Conservation (phyloP, 2,113 vertebrate species). For the Antennarius striatus region DNA sequence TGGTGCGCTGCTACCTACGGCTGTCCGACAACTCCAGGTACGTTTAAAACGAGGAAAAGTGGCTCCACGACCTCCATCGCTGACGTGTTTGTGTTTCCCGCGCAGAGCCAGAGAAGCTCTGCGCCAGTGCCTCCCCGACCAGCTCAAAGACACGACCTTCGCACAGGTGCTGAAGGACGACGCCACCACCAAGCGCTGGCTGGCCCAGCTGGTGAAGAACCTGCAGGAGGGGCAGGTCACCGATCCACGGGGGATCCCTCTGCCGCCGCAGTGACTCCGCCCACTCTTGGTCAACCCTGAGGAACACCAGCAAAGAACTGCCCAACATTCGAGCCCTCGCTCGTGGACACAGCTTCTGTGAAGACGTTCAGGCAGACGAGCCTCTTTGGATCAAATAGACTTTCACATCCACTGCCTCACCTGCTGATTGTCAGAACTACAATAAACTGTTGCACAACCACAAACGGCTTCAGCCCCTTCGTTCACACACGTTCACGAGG, state of each 20-base stretch:
- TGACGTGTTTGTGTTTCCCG: constrained; percentile 24
- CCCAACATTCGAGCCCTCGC: not conserved
- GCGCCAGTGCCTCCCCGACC: constrained; percentile 94
- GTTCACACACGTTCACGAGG: not conserved
- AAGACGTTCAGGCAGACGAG: constrained; percentile 8
- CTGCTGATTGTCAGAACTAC: not conserved
- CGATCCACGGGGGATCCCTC: constrained; percentile 90
- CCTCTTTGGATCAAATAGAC: not conserved
- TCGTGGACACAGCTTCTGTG: constrained; percentile 4
- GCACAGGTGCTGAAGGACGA: constrained; percentile 95
- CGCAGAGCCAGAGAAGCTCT: constrained; percentile 93
- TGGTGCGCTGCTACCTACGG: constrained; percentile 93
- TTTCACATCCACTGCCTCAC: not conserved
- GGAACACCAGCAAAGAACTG: constrained; percentile 34
- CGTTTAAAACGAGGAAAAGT: not conserved
- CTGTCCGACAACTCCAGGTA: constrained; percentile 96
- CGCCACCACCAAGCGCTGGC: constrained; percentile 97
- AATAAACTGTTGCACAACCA: constrained; percentile 16
- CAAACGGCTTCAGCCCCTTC: not conserved
- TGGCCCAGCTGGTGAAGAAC: constrained; percentile 96
- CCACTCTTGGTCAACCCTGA: not conserved
- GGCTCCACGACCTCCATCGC: too few relatives aligned
- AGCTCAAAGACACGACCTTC: constrained; percentile 95
- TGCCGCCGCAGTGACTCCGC: constrained; percentile 85
- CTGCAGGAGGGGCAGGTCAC: constrained; percentile 95